phyloP scores from a whole-genome alignment of 2,113 vertebrate species.

The Megatriorchis doriae region DNA sequence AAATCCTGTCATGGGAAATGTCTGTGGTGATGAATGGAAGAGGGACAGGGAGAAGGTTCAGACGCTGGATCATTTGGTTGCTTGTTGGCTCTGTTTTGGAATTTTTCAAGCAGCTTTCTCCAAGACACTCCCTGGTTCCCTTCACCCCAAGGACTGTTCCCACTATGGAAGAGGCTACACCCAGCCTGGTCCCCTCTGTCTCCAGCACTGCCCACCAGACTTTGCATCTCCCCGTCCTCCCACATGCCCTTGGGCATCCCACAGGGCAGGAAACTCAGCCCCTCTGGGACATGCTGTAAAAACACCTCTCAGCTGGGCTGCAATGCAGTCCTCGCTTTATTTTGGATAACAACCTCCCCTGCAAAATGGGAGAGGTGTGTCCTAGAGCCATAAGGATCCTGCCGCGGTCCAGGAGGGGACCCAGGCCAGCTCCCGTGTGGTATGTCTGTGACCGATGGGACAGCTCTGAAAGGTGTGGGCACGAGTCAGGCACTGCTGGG shows the following conservation, averaged over 20 bases:
- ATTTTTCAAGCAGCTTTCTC: background rate
- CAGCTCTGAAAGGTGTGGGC: background rate
- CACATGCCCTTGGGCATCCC: background rate
- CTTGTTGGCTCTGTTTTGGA: background rate
- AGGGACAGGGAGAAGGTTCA: background rate
- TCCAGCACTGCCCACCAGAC: background rate
- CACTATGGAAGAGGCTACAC: background rate
- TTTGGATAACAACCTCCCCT: background rate
- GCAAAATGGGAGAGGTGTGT: background rate
- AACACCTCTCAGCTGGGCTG: background rate
- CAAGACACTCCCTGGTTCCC: background rate
- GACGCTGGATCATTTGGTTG: background rate
- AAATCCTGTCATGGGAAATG: background rate
- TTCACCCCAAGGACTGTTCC: background rate
- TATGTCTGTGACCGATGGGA: background rate
- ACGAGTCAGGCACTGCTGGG: background rate
- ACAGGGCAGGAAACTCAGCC: background rate
- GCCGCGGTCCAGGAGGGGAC: background rate
- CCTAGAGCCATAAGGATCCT: rapidly evolving
- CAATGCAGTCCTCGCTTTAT: background rate
- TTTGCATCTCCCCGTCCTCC: background rate
- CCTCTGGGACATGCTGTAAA: background rate
- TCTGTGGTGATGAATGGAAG: background rate
- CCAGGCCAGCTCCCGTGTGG: background rate
- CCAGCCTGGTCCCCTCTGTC: background rate